A percentile compares a stretch with the other conserved stretches of the same genome.
Evolutionary conservation across 2,113 vertebrate species (phyloP).

Genomic region (Apus apus): DNA sequence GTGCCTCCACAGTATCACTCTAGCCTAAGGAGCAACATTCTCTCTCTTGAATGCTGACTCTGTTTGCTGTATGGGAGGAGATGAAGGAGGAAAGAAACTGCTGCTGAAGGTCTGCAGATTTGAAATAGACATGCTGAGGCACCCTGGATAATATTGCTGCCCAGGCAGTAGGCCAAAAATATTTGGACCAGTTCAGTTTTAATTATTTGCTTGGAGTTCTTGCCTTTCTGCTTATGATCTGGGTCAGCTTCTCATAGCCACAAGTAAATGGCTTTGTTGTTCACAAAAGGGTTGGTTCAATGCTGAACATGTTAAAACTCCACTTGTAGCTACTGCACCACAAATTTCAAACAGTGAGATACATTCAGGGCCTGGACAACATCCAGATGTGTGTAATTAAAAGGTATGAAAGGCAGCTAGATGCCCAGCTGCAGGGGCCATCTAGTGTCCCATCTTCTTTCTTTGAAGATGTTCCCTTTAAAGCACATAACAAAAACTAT

Average conservation of each 20-base stretch:
- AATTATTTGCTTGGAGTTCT: slow-evolving; percentile 16
- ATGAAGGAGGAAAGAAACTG: neutral
- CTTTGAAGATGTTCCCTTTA: neutral
- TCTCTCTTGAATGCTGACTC: neutral
- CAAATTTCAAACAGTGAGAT: neutral
- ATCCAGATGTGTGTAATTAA: neutral
- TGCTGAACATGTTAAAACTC: neutral
- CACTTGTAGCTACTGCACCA: neutral
- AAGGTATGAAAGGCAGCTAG: neutral
- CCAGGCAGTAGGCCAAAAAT: neutral
- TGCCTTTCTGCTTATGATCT: neutral
- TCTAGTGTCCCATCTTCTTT: neutral
- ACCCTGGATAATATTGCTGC: neutral
- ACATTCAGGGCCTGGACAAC: neutral
- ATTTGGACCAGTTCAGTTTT: neutral
- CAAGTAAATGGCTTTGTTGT: neutral
- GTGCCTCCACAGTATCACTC: neutral
- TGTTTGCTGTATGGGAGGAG: neutral
- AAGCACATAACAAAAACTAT: neutral
- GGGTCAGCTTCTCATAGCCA: neutral
- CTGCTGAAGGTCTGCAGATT: neutral
- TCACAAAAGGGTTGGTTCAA: neutral
- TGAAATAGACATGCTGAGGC: neutral
- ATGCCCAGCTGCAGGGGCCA: neutral
- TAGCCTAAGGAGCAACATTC: neutral